A percentile compares a stretch with the other conserved stretches of the same genome.
Conservation (phyloP, 1,140 invertebrate genomes). For the Heliconius eleuchia region DNA sequence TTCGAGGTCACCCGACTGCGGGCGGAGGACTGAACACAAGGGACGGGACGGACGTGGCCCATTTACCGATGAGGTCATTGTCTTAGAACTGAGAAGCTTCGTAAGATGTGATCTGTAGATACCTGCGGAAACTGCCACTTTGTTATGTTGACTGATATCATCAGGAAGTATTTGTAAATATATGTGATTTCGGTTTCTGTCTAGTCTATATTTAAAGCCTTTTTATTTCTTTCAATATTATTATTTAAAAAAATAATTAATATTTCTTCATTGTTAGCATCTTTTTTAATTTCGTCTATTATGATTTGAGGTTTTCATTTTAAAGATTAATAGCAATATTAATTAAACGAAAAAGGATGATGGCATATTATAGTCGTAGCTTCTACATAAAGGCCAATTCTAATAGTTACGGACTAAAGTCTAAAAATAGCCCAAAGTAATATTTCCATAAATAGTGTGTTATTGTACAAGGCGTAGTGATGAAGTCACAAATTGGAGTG, state of each 20-base stretch:
- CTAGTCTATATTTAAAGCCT: neutral
- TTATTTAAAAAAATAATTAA: neutral
- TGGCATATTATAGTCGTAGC: neutral
- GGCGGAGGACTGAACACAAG: neutral
- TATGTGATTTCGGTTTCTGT: neutral
- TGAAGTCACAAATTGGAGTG: constrained; percentile 9
- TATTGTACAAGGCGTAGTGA: constrained; percentile 3
- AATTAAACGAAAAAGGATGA: neutral
- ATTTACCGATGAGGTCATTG: constrained; percentile 26
- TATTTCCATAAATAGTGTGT: constrained; percentile 5
- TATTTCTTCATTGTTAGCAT: neutral
- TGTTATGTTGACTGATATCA: neutral
- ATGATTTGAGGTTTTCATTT: neutral
- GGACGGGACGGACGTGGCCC: neutral
- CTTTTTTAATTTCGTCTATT: neutral
- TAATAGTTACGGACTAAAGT: neutral
- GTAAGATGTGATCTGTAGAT: neutral
- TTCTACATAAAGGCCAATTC: neutral
- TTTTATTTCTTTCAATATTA: neutral
- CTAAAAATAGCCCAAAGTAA: neutral
- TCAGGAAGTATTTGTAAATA: neutral
- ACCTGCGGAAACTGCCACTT: neutral
- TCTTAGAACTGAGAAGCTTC: neutral
- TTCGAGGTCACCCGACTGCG: neutral
- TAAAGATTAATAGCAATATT: too few species aligned